phyloP scores from a whole-genome alignment of 2,797 vertebrate species.

The Gila robusta region DNA sequence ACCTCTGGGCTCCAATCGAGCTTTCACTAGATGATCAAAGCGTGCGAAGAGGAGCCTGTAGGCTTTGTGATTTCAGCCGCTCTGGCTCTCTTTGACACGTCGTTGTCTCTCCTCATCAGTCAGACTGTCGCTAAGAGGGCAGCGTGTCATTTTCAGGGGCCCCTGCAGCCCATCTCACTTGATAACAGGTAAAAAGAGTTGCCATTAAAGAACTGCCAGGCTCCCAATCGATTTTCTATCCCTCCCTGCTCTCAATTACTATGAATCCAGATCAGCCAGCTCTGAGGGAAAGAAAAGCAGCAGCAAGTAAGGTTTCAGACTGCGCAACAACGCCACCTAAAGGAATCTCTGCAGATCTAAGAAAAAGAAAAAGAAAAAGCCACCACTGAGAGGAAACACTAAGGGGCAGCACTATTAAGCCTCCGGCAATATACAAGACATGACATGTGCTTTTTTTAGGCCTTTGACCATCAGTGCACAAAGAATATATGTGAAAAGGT shows the following conservation, averaged over 20 bases:
- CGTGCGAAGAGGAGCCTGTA: slow-evolving; percentile 42
- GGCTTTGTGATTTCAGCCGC: slow-evolving; percentile 50
- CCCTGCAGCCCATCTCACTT: slow-evolving; percentile 61
- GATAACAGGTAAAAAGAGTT: slow-evolving; percentile 65
- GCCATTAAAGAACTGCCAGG: slow-evolving; percentile 66
- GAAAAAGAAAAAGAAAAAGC: slow-evolving; percentile 57
- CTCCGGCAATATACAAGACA: slow-evolving; percentile 20
- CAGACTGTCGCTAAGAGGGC: slow-evolving; percentile 56
- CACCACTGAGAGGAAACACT: slow-evolving; percentile 37
- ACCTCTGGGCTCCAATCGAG: slow-evolving; percentile 41
- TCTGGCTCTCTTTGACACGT: slow-evolving; percentile 50
- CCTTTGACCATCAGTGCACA: slow-evolving; percentile 35
- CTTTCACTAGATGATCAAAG: slow-evolving; percentile 39
- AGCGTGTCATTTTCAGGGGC: slow-evolving; percentile 61
- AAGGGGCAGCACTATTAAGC: slow-evolving; percentile 12
- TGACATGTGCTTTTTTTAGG: slow-evolving; percentile 39
- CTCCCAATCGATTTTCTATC: slow-evolving; percentile 65
- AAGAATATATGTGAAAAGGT: slow-evolving; percentile 45
- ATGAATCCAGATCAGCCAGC: slow-evolving; percentile 60
- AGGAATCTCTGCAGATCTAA: slow-evolving; percentile 31
- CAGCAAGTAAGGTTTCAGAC: not conserved
- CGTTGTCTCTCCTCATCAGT: slow-evolving; percentile 57
- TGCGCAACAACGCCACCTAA: slow-evolving; percentile 43
- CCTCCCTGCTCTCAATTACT: slow-evolving; percentile 64
- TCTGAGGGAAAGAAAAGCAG: slow-evolving; percentile 61